phyloP scores from a whole-genome alignment of 1,140 invertebrate species.

The Nasonia longicornis region DNA sequence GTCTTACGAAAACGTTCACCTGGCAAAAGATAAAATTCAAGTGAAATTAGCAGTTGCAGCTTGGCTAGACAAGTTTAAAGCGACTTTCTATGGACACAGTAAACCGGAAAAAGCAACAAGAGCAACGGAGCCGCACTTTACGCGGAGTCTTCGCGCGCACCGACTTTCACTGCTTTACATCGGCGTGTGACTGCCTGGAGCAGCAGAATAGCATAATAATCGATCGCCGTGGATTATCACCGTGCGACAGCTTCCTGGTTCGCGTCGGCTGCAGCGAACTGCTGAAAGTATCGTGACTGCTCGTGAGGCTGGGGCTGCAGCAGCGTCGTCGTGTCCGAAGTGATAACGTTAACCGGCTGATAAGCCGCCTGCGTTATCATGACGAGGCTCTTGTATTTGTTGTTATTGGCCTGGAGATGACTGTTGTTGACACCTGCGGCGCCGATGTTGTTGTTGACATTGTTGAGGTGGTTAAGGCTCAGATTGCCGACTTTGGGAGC shows the following conservation, averaged over 20 bases:
- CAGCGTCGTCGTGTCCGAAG: slow-evolving; percentile 78
- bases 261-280: not conserved
- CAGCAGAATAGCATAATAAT: not conserved
- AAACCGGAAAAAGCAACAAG: not conserved
- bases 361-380: slow-evolving; percentile 84
- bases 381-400: slow-evolving; percentile 86
- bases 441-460: slow-evolving; percentile 17
- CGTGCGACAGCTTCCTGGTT: slow-evolving; percentile 10
- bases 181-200: slow-evolving; percentile 44
- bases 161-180: slow-evolving; percentile 30
- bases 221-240: slow-evolving; percentile 5
- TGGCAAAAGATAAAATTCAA: not conserved
- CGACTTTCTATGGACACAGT: not conserved
- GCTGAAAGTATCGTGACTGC: slow-evolving; percentile 41
- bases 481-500: slow-evolving; percentile 46
- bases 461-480: slow-evolving; percentile 17
- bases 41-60: not conserved
- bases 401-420: slow-evolving; percentile 58
- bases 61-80: slow-evolving; percentile 1
- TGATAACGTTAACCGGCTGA: slow-evolving; percentile 77
- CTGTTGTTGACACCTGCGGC: slow-evolving; percentile 8
- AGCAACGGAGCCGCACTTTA: not conserved
- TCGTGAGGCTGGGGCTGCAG: slow-evolving; percentile 65
- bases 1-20: not conserved
- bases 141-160: not conserved